Base-by-base conservation (phyloP, 2,797 vertebrate species). In the Scolopax bukidnonensis region DNA sequence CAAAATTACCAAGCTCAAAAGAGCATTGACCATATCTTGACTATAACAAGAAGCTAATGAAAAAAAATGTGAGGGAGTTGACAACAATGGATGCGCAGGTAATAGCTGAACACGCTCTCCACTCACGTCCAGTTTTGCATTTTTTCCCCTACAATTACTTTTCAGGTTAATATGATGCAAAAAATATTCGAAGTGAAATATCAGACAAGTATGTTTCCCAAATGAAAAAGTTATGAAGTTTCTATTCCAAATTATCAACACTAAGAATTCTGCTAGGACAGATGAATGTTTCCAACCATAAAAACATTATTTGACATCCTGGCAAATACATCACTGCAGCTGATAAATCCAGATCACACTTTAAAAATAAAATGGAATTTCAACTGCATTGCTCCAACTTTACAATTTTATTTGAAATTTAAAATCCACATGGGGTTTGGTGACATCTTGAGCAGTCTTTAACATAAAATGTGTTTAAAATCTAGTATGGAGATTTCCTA, bases 1-100 rank as follows among this genome's bases (percentile, higher is more conserved):
- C 75, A 79, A 60, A 95, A 95, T 94, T 85, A 93, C 84, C 43
- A 13, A 80, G 89, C 95, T 89, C 90, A 77, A 83, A 93, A 94
- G 92, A 89, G 76, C 90, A 64, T 47, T 89, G 95, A 70, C 94
- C 71, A 11, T n/a, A 60, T 84, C 92, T 79, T 20, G 86, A 19
- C 68, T 82, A 11, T 45, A 92, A 84, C 88, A 93, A 93, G 93
- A 60, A 96, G 74, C 17, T 87, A 90, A 92, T 76, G 88, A 84
- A 89, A 92, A 81, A 83, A 75, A 68, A 65, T 17, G 36, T 4
- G 43, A 56, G 80, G 0, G 3, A 51, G 80, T 8, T 81, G 90
- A 57, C 83, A 70, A 57, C 74, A 68, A 41, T 17, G 45, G 91
- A 12, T 48, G 57, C 57, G 86, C 59, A 28, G 90, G 74, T 54